Conservation (phyloP, 2,888 invertebrate species). For the Mylabris sibirica region DNA sequence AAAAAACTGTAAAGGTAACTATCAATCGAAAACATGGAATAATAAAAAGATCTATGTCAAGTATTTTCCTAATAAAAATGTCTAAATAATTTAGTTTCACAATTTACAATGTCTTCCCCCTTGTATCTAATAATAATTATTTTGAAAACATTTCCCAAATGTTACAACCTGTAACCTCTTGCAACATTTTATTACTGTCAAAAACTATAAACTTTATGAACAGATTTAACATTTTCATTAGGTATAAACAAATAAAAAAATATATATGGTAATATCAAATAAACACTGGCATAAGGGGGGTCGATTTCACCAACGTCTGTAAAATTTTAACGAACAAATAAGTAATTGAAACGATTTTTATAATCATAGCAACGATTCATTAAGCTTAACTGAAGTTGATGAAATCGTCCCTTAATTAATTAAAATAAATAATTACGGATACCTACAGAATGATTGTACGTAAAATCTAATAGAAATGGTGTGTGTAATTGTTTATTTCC, state of each 20-base stretch:
- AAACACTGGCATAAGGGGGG: no score
- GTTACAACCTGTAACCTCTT: constrained; percentile 9
- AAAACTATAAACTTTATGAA: neutral
- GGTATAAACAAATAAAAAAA: neutral
- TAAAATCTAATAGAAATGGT: constrained; percentile 14
- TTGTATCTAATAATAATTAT: neutral
- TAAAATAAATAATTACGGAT: neutral
- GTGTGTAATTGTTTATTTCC: constrained; percentile 37
- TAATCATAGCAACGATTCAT: no score
- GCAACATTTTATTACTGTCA: constrained; percentile 3
- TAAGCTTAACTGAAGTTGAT: no score
- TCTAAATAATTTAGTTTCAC: no score
- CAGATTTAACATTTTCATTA: neutral
- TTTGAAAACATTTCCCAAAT: neutral
- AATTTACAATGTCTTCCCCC: neutral
- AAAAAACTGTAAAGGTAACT: no score
- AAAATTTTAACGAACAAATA: no score
- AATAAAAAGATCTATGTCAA: no score
- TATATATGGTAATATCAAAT: neutral
- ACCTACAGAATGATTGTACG: neutral
- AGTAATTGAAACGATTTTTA: no score
- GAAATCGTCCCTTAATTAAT: no score
- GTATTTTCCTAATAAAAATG: no score
- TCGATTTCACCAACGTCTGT: no score
- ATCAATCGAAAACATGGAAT: no score